Evolutionary conservation across 1,140 invertebrate species (phyloP), one percentile per base, ranked within the genome.

Genomic region (Hestina assimilis): DNA sequence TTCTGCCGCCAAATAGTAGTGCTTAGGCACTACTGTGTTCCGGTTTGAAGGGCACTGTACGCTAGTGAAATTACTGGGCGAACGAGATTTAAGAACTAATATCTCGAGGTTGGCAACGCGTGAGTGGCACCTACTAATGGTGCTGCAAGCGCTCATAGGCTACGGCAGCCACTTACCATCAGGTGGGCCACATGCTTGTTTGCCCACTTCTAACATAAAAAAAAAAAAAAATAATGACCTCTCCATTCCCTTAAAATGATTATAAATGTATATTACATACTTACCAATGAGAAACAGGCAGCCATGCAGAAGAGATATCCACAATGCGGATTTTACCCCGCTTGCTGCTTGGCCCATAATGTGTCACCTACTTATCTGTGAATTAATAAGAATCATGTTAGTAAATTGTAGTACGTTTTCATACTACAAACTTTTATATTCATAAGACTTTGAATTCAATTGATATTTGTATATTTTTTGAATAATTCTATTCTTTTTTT

Each of bases 251-350:
- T 48, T 33, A 23, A 14, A 19, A 26, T 38, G 26, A 40, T 38
- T 4, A 38, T 12, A 21, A 42, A 6, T 6, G 0, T 1, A 42
- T 23, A 11, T 38, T 14, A 33, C 24, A 31, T 59, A 70, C 72
- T 47, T 66, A 75, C 73, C 75, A 50, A 74, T 68, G 50, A 73
- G 60, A 41, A 79, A 74, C 43, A 81, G 63, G 70, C 69, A 81
- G 53, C 77, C 77, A 65, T 79, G 74, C 35, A 81, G 66, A 73
- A 85, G 71, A 70, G 72, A 80, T 63, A 85, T 50, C 66, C 72
- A 80, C 62, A 83, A 56, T 42, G 65, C 65, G 35, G 69, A 63
- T 63, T 72, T 78, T 12, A 67, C 67, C 38, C 59, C 69, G 60
- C 65, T 63, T 43, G 61, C 60, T 50, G 60, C 62, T 50, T 62